Evolutionary conservation across 2,797 vertebrate species (phyloP), one percentile per base, ranked within the genome.

Genomic region (Manis crassicaudata): DNA sequence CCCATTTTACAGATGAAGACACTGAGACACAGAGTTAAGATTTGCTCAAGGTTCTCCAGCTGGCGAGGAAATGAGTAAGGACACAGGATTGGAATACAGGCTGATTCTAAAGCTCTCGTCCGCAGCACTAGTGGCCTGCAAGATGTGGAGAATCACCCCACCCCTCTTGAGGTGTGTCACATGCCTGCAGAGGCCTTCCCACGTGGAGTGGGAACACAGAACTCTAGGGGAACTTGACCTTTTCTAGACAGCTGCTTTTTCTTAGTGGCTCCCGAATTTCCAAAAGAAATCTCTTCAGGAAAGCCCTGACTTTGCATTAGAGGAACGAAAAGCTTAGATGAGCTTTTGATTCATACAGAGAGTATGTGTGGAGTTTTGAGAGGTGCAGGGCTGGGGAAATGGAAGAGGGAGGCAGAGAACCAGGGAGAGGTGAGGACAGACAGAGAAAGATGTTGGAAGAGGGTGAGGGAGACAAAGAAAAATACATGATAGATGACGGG

Each of bases 231-330:
- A 79, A 27, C 2, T 11, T 20, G 86, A 56, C 29, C 6, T 40
- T 94, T 86, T 46, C 68, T 29, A 82, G 88, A 32, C 32, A 50
- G 63, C 32, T 50, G 21, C 29, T 7, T 86, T 67, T 82, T 77
- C 50, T 65, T 77, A 52, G 56, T 82, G 80, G 54, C 56, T 35
- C 12, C 83, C 86, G 65, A 9, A 77, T 91, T 89, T 93, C 82
- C 58, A 82, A 75, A 63, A 23, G 50, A n/a, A 92, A n/a, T 35
- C n/a, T 81, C 40, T 54, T 54, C 35, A 76, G 60, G n/a, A 92
- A 83, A 75, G 65, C 32, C 12, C 32, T 18, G 25, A 7, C n/a
- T 89, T 76, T 54, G 25, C 8, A 3, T 60, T 25, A 75, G 14
- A 37, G 32, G 35, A 75, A 58, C 17, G 18, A 73, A 89, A 95